Base-by-base conservation (phyloP, 2,888 invertebrate species). In the Epinotia nisella region DNA sequence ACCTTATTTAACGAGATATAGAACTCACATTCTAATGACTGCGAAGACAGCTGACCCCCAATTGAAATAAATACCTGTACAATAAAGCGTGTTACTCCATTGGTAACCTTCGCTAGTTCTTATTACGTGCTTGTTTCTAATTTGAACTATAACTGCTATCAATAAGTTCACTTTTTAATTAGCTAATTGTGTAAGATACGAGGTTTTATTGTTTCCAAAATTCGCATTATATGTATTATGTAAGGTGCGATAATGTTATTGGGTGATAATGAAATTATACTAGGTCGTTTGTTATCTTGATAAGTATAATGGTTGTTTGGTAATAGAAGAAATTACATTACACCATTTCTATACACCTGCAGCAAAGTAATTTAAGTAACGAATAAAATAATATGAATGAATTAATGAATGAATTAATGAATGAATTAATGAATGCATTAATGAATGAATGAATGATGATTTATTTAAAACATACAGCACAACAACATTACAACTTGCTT, bases 61-160 rank as follows among this genome's bases (percentile, higher is more conserved):
- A 70, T 56, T 61, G 62, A 53, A 56, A 56, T 70, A 61, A 62
- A 66, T 66, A 71, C 60, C 21, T 61, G 60, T 67, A 61, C 60
- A 45, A 58, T 58, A 64, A 64, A 64, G 21, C 56, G 64, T 58
- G 56, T 55, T 60, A 60, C 71, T 66, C 17, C 19, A 66, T 49
- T 51, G 24, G 9, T 66, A 66, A 66, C 66, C 66, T 66, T 66
- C 35, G 35, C 15, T 41, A 56, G 56, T 41, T 66, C 56, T 39
- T 66, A 24, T 66, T 24, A 24, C 4, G 21, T 11, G 39, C 15
- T n/a, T 13, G 11, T 24, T 41, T 24, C n/a, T n/a, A 56, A 41
- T 24, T 21, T 66, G n/a, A 41, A 66, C 55, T 56, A 21, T 4
- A 66, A 21, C 9, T 9, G 4, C n/a, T 5, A 2, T 41, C n/a